A percentile compares a stretch with the other conserved stretches of the same genome.
Conservation (phyloP, 2,797 vertebrate genomes). For the Falco peregrinus region DNA sequence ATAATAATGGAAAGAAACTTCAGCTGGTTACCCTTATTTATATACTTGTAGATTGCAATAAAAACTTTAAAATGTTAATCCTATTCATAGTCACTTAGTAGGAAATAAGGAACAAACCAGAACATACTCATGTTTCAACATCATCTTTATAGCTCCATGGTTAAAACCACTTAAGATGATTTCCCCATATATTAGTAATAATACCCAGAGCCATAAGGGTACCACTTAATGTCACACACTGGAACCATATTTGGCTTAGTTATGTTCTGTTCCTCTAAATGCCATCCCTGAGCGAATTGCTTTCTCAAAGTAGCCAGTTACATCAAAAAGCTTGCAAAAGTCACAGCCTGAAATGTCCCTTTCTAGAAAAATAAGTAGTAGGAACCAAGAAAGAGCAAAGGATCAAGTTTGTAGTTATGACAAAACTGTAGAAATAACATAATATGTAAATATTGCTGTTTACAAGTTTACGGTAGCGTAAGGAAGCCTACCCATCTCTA, state of each 20-base stretch:
- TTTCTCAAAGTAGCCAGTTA: not conserved
- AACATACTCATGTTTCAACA: not conserved
- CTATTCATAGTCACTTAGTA: not conserved
- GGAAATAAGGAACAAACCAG: not conserved
- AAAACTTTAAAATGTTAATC: not conserved
- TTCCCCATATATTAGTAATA: not conserved
- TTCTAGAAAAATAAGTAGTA: not conserved
- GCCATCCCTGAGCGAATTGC: not conserved
- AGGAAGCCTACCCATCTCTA: not conserved
- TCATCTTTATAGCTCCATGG: not conserved
- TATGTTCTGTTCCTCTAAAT: not conserved
- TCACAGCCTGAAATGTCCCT: not conserved
- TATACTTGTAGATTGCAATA: not conserved
- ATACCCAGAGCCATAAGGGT: not conserved
- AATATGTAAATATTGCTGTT: not conserved
- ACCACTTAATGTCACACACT: not conserved
- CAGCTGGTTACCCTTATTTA: not conserved
- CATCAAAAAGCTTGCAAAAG: not conserved
- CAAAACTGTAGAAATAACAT: not conserved
- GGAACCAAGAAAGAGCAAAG: not conserved
- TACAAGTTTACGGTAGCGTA: not conserved
- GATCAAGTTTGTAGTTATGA: not conserved
- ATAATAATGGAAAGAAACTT: not conserved
- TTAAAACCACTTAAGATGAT: not conserved
- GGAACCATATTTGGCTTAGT: not conserved